phyloP scores from a whole-genome alignment of 2,888 invertebrate genomes.

The Apocheima hispidaria region DNA sequence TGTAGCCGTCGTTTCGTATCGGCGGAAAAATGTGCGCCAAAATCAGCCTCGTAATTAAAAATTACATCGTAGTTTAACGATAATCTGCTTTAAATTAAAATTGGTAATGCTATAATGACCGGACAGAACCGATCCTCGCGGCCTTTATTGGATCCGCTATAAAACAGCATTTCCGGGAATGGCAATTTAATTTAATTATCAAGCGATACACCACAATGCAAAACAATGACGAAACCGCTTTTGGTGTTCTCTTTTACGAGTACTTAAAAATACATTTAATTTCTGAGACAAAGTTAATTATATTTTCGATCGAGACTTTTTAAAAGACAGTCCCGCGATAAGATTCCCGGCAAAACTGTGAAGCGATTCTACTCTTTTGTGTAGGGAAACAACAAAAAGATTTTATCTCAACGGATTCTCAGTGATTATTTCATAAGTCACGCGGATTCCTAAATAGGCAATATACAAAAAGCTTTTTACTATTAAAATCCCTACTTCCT shows the following conservation, averaged over 20 bases:
- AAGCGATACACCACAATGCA: slow-evolving; percentile 18
- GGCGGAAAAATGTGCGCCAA: neutral
- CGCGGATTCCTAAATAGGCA: slow-evolving; percentile 55
- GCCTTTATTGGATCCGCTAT: slow-evolving; percentile 25
- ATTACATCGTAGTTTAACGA: slow-evolving; percentile 11
- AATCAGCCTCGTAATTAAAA: slow-evolving; percentile 4
- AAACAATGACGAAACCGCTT: slow-evolving; percentile 23
- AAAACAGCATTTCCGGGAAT: slow-evolving; percentile 32
- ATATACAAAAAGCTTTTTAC: slow-evolving; percentile 54
- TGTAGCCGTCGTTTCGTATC: neutral
- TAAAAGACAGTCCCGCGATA: slow-evolving; percentile 53
- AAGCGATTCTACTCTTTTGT: slow-evolving; percentile 64
- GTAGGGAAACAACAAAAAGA: slow-evolving; percentile 64
- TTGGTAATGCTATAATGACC: slow-evolving; percentile 22
- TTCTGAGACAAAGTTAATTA: slow-evolving; percentile 44
- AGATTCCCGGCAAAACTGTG: slow-evolving; percentile 55
- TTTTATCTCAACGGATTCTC: slow-evolving; percentile 59
- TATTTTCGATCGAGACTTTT: slow-evolving; percentile 55
- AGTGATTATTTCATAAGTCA: slow-evolving; percentile 61
- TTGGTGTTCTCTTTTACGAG: slow-evolving; percentile 26
- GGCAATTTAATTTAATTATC: slow-evolving; percentile 35
- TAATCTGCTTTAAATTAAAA: slow-evolving; percentile 30
- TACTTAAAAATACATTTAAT: slow-evolving; percentile 40
- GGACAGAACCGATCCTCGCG: slow-evolving; percentile 19
- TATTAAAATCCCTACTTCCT: too few relatives aligned